Conservation (phyloP, 2,797 vertebrate genomes). For the Denticeps clupeoides region DNA sequence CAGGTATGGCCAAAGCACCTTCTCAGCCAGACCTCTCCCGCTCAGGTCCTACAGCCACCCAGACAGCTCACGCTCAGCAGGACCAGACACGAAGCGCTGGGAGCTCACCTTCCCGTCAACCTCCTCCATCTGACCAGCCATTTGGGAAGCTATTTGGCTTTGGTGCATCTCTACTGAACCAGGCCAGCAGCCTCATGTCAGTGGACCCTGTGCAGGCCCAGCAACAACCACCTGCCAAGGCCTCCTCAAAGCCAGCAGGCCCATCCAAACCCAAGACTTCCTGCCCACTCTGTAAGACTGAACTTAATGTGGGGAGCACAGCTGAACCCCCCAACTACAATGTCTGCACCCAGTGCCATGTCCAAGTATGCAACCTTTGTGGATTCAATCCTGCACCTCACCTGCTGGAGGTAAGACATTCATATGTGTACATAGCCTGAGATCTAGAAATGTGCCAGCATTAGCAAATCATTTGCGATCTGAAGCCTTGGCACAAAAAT, state of each 20-base stretch:
- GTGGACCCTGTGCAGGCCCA: slow-evolving; percentile 67
- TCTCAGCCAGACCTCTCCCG: slow-evolving; percentile 72
- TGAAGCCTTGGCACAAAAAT: too few relatives aligned
- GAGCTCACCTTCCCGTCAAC: slow-evolving; percentile 69
- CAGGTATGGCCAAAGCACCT: slow-evolving; percentile 68
- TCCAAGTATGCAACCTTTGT: slow-evolving; percentile 95
- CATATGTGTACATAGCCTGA: too few relatives aligned
- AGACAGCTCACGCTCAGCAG: slow-evolving; percentile 45
- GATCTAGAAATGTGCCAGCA: too few relatives aligned
- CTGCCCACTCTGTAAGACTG: slow-evolving; percentile 92
- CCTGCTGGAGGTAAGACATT: slow-evolving; percentile 84
- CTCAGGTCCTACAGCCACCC: slow-evolving; percentile 63
- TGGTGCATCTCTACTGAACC: slow-evolving; percentile 89
- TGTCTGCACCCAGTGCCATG: slow-evolving; percentile 83
- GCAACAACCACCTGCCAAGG: slow-evolving; percentile 72
- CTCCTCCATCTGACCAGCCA: slow-evolving; percentile 75
- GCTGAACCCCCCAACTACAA: slow-evolving; percentile 83
- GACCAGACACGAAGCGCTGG: slow-evolving; percentile 71
- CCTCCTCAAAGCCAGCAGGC: slow-evolving; percentile 56
- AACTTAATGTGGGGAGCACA: slow-evolving; percentile 74
- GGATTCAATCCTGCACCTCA: slow-evolving; percentile 98
- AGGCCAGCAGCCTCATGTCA: slow-evolving; percentile 91
- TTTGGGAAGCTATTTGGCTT: slow-evolving; percentile 96
- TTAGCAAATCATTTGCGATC: too few relatives aligned
- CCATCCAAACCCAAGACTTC: slow-evolving; percentile 70